phyloP scores from a whole-genome alignment of 2,797 vertebrate species.

The Falco berigora region DNA sequence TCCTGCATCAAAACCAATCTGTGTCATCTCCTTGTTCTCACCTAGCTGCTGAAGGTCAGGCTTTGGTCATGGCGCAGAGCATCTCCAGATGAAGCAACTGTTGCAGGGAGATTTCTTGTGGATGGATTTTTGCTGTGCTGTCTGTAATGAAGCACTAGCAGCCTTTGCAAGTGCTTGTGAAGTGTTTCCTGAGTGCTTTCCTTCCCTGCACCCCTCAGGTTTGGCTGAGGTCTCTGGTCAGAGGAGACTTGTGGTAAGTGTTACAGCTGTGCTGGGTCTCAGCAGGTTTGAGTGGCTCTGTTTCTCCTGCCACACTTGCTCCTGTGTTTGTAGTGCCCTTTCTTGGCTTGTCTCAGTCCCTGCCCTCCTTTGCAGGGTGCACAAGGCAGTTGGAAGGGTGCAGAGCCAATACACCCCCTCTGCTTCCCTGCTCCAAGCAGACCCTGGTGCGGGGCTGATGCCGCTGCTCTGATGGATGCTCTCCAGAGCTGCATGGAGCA shows the following conservation, averaged over 20 bases:
- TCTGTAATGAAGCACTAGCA: neutral
- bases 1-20: neutral
- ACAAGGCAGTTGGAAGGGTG: neutral
- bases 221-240: neutral
- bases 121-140: neutral
- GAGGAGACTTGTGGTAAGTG: neutral
- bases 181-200: accelerated
- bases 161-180: neutral
- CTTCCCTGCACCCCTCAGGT: neutral
- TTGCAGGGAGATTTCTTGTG: accelerated
- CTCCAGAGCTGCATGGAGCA: neutral
- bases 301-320: accelerated
- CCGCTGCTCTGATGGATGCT: neutral
- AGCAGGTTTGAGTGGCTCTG: neutral
- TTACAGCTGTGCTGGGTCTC: neutral
- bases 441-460: neutral
- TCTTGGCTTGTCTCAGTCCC: neutral
- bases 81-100: neutral
- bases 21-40: neutral
- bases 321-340: neutral
- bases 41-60: neutral
- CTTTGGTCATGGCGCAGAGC: neutral
- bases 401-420: neutral
- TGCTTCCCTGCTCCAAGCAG: neutral
- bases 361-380: neutral